Percentiles rank a stretch among this genome's conserved stretches.
Conservation (phyloP, 2,797 vertebrate genomes). For the Apogon talboti region DNA sequence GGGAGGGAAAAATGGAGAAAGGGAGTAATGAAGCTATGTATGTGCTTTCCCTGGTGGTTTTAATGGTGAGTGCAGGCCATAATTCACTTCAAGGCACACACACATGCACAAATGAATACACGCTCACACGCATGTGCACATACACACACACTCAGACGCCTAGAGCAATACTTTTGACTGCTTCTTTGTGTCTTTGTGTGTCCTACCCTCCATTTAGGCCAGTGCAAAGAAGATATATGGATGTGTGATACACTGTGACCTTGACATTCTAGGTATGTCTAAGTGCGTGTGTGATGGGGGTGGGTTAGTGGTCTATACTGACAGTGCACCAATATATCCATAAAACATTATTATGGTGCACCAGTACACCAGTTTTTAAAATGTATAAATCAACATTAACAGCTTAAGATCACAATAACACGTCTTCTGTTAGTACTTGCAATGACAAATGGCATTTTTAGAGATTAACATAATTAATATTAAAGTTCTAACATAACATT, state of each 20-base stretch:
- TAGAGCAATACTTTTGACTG: slow-evolving; percentile 58
- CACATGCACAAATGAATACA: slow-evolving; percentile 49
- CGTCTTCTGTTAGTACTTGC: background rate
- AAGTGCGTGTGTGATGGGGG: slow-evolving; percentile 30
- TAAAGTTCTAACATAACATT: too few species aligned
- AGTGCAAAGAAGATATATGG: slow-evolving; percentile 69
- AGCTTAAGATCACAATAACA: slow-evolving; percentile 1
- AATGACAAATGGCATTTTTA: background rate
- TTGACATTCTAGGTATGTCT: slow-evolving; percentile 58
- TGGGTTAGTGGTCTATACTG: slow-evolving; percentile 30
- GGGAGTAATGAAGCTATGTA: slow-evolving; percentile 66
- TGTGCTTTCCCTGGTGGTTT: slow-evolving; percentile 69
- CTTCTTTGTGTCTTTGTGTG: slow-evolving; percentile 64
- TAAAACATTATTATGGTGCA: slow-evolving; percentile 44
- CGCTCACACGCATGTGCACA: slow-evolving; percentile 19
- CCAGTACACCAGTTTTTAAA: slow-evolving; percentile 7
- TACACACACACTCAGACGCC: slow-evolving; percentile 14
- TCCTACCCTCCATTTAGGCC: slow-evolving; percentile 53
- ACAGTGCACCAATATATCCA: slow-evolving; percentile 36
- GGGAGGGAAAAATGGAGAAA: slow-evolving; percentile 44
- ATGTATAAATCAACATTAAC: slow-evolving; percentile 20
- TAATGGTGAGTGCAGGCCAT: slow-evolving; percentile 70
- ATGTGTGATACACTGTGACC: slow-evolving; percentile 64
- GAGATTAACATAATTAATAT: background rate
- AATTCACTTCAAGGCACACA: slow-evolving; percentile 64